Evolutionary conservation across 2,888 invertebrate species (phyloP).

Genomic region (Himalopsyche anomala): DNA sequence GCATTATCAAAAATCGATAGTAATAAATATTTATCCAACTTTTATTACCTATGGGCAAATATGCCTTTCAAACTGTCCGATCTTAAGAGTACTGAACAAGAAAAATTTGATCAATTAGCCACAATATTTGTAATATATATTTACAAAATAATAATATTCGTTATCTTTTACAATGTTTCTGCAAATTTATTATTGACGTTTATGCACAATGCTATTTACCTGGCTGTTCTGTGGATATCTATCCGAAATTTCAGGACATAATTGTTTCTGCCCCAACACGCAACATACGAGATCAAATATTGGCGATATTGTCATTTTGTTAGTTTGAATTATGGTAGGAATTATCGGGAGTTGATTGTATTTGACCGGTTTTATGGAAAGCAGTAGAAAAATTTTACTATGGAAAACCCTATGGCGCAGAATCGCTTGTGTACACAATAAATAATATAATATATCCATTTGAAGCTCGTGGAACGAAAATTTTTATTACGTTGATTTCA

Average conservation of each 20-base stretch:
- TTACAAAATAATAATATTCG: no score
- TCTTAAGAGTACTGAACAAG: no score
- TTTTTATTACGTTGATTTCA: neutral
- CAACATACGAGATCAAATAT: neutral
- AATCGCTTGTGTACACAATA: neutral
- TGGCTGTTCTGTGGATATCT: no score
- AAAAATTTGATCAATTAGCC: no score
- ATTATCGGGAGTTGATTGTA: conserved; percentile 55
- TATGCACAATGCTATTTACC: no score
- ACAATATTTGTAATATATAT: no score
- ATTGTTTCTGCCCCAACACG: neutral
- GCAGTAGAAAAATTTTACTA: conserved; percentile 45
- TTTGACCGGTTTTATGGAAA: conserved; percentile 53
- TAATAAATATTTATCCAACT: no score
- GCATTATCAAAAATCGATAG: no score
- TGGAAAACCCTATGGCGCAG: neutral
- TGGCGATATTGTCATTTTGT: conserved; percentile 22
- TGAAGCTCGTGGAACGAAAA: neutral
- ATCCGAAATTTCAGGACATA: neutral
- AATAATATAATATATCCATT: neutral
- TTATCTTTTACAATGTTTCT: no score
- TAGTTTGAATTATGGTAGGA: conserved; percentile 12
- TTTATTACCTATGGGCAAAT: no score
- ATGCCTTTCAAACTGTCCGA: no score
- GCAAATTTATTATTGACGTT: no score